These are phyloP conservation scores for Leuciscus waleckii DNA, from an alignment of 2,797 vertebrate genomes.

Conservation along the genomic window DNA sequence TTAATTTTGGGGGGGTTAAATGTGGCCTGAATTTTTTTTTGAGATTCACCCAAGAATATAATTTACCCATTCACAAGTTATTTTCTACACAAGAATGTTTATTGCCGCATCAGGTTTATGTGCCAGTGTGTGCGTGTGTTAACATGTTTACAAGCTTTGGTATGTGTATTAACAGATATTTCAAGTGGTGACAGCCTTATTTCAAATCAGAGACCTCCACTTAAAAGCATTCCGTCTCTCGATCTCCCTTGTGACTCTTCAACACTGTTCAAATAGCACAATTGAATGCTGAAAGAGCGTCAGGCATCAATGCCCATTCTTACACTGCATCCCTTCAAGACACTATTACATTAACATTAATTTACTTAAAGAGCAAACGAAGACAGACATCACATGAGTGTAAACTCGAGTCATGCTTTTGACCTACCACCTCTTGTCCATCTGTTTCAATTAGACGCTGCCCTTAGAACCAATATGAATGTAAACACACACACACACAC, in stretches of 20 bases:
- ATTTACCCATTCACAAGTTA: background rate
- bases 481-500: background rate
- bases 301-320: conserved; percentile 15
- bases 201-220: conserved; percentile 16
- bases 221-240: conserved; percentile 43
- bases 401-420: conserved; percentile 26
- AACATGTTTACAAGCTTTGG: conserved; percentile 53
- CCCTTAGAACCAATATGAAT: background rate
- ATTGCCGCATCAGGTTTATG: background rate
- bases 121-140: conserved; percentile 25
- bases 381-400: conserved; percentile 44
- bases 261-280: background rate
- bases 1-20: background rate
- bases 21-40: background rate
- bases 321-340: conserved; percentile 17
- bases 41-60: background rate
- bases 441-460: conserved; percentile 4
- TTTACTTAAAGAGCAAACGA: conserved; percentile 38
- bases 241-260: conserved; percentile 11
- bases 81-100: conserved; percentile 16
- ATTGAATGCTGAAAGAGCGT: background rate
- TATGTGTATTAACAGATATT: conserved; percentile 31
- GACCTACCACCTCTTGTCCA: conserved; percentile 25
- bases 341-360: conserved; percentile 25
- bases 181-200: conserved; percentile 12